Evolutionary conservation across 53 echinoderm and acorn worm species (phyloP).

Genomic region (Pentamera pediparva): DNA sequence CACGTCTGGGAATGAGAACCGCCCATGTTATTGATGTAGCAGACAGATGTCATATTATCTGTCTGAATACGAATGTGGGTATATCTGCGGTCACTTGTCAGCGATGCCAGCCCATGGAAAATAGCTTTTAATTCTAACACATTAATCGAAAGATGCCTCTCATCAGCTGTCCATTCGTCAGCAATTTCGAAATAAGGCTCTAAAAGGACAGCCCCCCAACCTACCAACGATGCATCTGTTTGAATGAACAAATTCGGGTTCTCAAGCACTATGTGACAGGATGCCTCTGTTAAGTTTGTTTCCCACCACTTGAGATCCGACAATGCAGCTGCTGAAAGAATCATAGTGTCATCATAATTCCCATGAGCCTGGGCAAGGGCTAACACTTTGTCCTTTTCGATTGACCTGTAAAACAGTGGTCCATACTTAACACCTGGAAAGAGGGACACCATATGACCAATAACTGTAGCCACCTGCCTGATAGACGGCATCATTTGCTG

Average conservation of each 20-base stretch:
- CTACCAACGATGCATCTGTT: constrained; percentile 38
- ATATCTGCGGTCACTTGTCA: neutral
- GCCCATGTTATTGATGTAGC: constrained; percentile 39
- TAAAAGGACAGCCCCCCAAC: constrained; percentile 40
- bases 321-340: constrained; percentile 28
- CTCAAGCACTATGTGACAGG: neutral
- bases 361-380: neutral
- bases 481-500: neutral
- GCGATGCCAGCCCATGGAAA: constrained; percentile 25
- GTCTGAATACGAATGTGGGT: constrained; percentile 23
- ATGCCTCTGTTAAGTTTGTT: constrained; percentile 6
- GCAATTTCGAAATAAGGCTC: neutral
- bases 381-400: neutral
- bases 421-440: neutral
- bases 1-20: constrained; percentile 17
- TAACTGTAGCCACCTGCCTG: neutral
- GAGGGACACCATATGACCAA: neutral
- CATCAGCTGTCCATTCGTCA: constrained; percentile 35
- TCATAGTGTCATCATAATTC: constrained; percentile 40
- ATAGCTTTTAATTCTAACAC: constrained; percentile 38
- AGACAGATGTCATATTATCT: constrained; percentile 39
- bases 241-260: constrained; percentile 22
- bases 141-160: constrained; percentile 28
- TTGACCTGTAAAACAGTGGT: neutral
- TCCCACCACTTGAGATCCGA: constrained; percentile 45